Percentiles rank a stretch among this genome's conserved stretches.
These are phyloP conservation scores for Rhynchotus rufescens DNA, from an alignment of 2,797 vertebrate species.

Conservation along the genomic window DNA sequence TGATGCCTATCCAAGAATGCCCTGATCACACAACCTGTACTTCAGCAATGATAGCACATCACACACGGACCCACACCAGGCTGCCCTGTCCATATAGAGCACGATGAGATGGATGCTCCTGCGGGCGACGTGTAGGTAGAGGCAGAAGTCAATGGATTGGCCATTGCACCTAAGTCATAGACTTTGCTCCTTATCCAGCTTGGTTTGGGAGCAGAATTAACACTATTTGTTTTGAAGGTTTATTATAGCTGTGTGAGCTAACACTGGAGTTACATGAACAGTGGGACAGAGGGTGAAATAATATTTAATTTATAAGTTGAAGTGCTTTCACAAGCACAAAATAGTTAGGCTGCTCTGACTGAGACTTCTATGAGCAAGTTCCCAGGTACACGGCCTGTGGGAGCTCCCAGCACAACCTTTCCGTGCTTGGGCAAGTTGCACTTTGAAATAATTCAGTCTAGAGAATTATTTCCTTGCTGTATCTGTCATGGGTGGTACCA, in stretches of 20 bases:
- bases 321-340: slow-evolving; percentile 1
- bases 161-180: background rate
- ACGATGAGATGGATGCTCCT: no score
- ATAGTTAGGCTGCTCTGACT: background rate
- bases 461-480: background rate
- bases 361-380: background rate
- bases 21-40: background rate
- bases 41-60: background rate
- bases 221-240: slow-evolving; percentile 33
- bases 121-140: background rate
- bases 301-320: slow-evolving; percentile 25
- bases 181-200: background rate
- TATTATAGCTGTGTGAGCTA: slow-evolving; percentile 35
- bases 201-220: slow-evolving; percentile 32
- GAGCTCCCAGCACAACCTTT: background rate
- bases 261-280: slow-evolving; percentile 14
- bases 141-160: background rate
- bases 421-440: rapidly evolving
- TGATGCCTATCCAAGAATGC: background rate
- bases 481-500: no score
- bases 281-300: slow-evolving; percentile 43
- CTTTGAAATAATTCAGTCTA: background rate
- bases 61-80: background rate
- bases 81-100: background rate
- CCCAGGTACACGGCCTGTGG: rapidly evolving